A percentile compares a stretch with the other conserved stretches of the same genome.
phyloP scores from a whole-genome alignment of 2,797 vertebrate genomes.

The Pantherophis vulpinus region DNA sequence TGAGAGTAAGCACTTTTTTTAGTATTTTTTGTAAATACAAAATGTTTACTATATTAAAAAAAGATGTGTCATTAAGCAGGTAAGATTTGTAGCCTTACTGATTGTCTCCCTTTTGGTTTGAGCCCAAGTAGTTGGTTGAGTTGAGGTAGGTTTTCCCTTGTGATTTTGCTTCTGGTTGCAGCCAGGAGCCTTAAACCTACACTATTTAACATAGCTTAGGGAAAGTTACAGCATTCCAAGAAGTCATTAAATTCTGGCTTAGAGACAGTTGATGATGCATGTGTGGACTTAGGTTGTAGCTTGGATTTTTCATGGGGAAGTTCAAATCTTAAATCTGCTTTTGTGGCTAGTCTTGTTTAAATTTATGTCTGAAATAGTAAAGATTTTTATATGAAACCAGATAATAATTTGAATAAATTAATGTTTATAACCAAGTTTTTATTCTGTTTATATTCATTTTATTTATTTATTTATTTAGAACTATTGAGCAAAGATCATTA shows the following conservation, averaged over 20 bases:
- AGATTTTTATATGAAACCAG: not conserved
- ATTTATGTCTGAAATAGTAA: not conserved
- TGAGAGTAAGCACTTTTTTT: constrained; percentile 41
- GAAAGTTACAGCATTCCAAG: constrained; percentile 5
- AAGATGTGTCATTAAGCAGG: constrained; percentile 33
- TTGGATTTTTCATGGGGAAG: not conserved
- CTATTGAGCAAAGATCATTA: not conserved
- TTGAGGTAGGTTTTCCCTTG: constrained; percentile 4
- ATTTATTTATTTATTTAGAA: not conserved
- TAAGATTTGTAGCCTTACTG: constrained; percentile 32
- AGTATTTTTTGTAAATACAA: constrained; percentile 40
- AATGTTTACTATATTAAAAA: constrained; percentile 51
- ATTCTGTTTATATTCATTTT: not conserved
- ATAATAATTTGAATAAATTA: not conserved
- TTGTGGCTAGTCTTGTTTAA: not conserved
- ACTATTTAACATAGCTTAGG: not conserved
- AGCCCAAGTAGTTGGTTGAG: not conserved
- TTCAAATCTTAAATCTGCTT: not conserved
- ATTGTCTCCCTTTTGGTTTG: not conserved
- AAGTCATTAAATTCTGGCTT: not conserved
- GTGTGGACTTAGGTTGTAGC: not conserved
- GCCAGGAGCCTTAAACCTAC: not conserved
- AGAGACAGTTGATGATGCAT: not conserved
- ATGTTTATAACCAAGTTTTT: not conserved
- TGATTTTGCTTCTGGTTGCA: constrained; percentile 19